These are phyloP conservation scores for Apis cerana DNA, from an alignment of 1,140 invertebrate genomes.

Conservation along the genomic window DNA sequence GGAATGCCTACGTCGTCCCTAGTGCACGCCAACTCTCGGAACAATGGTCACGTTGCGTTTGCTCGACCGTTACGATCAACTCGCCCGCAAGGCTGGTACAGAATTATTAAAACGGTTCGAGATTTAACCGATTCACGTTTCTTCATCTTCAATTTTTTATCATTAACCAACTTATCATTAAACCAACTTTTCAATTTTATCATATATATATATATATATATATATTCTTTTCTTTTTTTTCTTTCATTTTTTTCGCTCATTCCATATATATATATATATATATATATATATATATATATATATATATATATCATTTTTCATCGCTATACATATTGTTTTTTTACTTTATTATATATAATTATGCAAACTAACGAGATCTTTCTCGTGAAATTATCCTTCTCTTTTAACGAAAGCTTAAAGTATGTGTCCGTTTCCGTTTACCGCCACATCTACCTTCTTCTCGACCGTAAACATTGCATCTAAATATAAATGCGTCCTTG, in stretches of 20 bases:
- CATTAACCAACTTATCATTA: background rate
- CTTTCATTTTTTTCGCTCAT: background rate
- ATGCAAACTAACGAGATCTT: background rate
- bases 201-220: background rate
- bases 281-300: background rate
- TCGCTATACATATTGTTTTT: background rate
- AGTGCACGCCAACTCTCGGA: slow-evolving; percentile 56
- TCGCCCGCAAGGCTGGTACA: slow-evolving; percentile 77
- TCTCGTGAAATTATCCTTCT: background rate
- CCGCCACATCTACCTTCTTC: slow-evolving; percentile 8
- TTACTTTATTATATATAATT: background rate
- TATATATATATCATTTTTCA: too few relatives aligned
- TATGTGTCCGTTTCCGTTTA: background rate
- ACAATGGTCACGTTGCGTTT: slow-evolving; percentile 40
- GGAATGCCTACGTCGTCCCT: slow-evolving; percentile 61
- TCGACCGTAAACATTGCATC: slow-evolving; percentile 47
- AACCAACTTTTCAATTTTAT: background rate
- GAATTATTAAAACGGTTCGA: slow-evolving; percentile 40
- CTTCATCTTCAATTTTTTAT: background rate
- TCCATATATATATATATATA: background rate
- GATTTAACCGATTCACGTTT: background rate
- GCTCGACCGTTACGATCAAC: slow-evolving; percentile 69
- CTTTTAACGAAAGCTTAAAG: background rate
- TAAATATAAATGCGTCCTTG: slow-evolving; percentile 50
- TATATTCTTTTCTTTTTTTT: background rate